Conservation (phyloP, 2,888 invertebrate species). For the Cristatella mucedo region DNA sequence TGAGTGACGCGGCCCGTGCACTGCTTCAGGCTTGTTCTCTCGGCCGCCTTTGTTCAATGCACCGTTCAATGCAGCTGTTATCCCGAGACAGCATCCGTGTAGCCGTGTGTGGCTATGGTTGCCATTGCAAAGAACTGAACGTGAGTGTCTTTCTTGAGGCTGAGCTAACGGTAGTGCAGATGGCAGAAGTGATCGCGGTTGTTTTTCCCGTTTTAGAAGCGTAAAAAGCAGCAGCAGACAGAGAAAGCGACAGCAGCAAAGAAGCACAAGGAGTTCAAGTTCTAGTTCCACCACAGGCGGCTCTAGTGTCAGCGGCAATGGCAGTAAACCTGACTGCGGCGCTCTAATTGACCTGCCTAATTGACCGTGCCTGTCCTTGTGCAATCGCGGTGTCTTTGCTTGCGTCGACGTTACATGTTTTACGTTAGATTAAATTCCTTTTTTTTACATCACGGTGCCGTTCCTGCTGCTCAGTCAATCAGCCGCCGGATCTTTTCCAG, state of each 20-base stretch:
- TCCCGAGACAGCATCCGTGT: neutral
- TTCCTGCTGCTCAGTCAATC: too few relatives aligned
- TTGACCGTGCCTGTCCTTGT: too few relatives aligned
- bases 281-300: too few relatives aligned
- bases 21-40: neutral
- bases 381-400: too few relatives aligned
- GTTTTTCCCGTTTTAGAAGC: slow-evolving; percentile 52
- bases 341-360: too few relatives aligned
- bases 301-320: too few relatives aligned
- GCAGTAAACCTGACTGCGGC: too few relatives aligned
- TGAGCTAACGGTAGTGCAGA: neutral
- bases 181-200: slow-evolving; percentile 6
- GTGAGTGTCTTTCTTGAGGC: neutral
- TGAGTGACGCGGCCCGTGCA: slow-evolving; percentile 29
- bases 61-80: neutral
- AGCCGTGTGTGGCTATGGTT: neutral
- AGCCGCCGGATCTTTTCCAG: too few relatives aligned
- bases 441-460: too few relatives aligned
- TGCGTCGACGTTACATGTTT: too few relatives aligned
- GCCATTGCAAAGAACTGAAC: neutral
- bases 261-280: slow-evolving; percentile 96
- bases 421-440: too few relatives aligned
- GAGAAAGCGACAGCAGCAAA: slow-evolving; percentile 72
- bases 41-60: neutral
- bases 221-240: slow-evolving; percentile 60